Conservation (phyloP, 2,888 invertebrate species). For the Sarcophaga subvicina region DNA sequence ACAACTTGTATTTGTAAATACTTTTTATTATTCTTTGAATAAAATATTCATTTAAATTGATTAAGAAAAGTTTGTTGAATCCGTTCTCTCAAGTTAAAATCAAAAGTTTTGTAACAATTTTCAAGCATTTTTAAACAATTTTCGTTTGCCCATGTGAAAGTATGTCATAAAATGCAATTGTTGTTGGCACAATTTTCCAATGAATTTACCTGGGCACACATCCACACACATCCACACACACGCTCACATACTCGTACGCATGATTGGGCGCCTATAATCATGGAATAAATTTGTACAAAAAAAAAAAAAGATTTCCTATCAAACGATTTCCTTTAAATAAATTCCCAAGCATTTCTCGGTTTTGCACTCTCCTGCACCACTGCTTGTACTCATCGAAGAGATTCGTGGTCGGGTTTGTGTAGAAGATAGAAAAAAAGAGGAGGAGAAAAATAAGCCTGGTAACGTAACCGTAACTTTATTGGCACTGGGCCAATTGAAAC, state of each 20-base stretch:
- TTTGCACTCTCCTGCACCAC: not conserved
- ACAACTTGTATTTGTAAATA: too few species aligned
- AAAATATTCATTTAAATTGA: too few species aligned
- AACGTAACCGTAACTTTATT: conserved; percentile 52
- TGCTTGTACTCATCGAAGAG: not conserved
- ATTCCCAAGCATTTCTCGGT: conserved; percentile 23
- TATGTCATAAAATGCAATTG: conserved; percentile 13
- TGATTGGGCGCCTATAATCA: not conserved
- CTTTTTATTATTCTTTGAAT: too few species aligned
- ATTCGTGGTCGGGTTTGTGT: conserved; percentile 4
- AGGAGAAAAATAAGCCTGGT: conserved; percentile 10
- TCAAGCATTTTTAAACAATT: conserved; percentile 59
- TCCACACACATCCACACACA: not conserved
- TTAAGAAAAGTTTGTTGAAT: too few species aligned
- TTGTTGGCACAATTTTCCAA: conserved; percentile 17
- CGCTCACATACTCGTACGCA: not conserved
- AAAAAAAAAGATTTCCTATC: not conserved
- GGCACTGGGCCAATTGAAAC: conserved; percentile 64
- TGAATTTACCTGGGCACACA: conserved; percentile 36
- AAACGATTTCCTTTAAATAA: conserved; percentile 32
- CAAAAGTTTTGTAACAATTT: conserved; percentile 35
- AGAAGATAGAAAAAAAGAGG: too few species aligned
- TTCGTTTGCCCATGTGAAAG: not conserved
- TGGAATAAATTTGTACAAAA: not conserved
- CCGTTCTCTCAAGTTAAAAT: too few species aligned